Evolutionary conservation across 2,797 vertebrate species (phyloP).

Genomic region (Periparus ater): DNA sequence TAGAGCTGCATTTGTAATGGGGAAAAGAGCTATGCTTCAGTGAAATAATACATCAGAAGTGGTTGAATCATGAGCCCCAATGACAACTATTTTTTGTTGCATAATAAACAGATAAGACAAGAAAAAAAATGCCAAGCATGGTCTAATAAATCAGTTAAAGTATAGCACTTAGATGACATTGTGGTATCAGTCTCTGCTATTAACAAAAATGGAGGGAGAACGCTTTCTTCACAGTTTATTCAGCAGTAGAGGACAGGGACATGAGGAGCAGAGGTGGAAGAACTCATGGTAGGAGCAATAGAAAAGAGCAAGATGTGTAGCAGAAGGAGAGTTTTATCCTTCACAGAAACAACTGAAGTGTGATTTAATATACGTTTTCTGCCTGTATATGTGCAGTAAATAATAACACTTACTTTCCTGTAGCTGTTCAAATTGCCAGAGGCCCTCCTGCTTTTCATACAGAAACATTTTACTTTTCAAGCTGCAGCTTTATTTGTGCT

Average conservation of each 20-base stretch:
- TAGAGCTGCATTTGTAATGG: constrained; percentile 7
- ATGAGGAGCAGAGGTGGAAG: not conserved
- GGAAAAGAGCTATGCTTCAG: not conserved
- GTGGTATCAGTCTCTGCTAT: not conserved
- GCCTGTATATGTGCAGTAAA: constrained; percentile 16
- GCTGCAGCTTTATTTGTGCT: not conserved
- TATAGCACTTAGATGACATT: not conserved
- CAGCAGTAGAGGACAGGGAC: not conserved
- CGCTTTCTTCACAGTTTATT: not conserved
- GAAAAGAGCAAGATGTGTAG: not conserved
- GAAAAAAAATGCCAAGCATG: not conserved
- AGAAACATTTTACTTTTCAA: constrained; percentile 8
- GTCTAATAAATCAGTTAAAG: constrained; percentile 32
- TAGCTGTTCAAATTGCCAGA: not conserved
- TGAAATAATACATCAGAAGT: not conserved
- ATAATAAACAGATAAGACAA: constrained; percentile 36
- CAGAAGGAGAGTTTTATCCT: not conserved
- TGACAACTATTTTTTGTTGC: constrained; percentile 1
- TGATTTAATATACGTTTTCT: constrained; percentile 7
- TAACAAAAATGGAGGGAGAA: not conserved
- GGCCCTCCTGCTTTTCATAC: constrained; percentile 2
- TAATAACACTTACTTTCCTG: constrained; percentile 17
- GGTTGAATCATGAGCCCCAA: constrained; percentile 8
- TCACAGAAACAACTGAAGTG: not conserved
- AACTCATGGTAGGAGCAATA: not conserved